phyloP scores from a whole-genome alignment of 1,140 invertebrate species.

The Megathymus violae region DNA sequence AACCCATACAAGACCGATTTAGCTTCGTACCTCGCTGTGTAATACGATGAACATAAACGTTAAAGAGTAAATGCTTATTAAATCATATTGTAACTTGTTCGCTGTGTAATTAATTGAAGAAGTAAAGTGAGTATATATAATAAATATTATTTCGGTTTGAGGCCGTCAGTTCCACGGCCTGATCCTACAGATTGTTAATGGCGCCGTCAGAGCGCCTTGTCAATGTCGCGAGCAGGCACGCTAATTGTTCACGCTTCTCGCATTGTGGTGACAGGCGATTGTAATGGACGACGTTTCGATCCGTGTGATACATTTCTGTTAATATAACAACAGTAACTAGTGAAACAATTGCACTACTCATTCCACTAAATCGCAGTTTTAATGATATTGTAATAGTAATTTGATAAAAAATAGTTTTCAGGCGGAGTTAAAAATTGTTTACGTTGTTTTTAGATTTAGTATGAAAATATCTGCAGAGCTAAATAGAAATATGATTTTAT shows the following conservation, averaged over 20 bases:
- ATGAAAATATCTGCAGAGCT: too few relatives aligned
- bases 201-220: conserved; percentile 4
- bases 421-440: too few relatives aligned
- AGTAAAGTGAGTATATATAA: too few relatives aligned
- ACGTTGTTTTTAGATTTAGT: too few relatives aligned
- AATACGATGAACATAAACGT: background rate
- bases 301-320: background rate
- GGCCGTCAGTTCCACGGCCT: background rate
- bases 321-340: background rate
- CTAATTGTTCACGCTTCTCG: conserved; percentile 2
- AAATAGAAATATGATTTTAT: too few relatives aligned
- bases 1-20: too few relatives aligned
- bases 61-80: background rate
- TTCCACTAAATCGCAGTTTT: too few relatives aligned
- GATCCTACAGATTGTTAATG: background rate
- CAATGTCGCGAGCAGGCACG: background rate
- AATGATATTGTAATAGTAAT: background rate
- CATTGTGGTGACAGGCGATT: conserved; percentile 14
- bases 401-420: too few relatives aligned
- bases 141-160: background rate
- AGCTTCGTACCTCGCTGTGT: too few relatives aligned
- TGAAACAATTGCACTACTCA: too few relatives aligned
- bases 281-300: background rate
- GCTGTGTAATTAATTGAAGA: too few relatives aligned
- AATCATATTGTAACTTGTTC: too few relatives aligned